A percentile compares a stretch with the other conserved stretches of the same genome.
phyloP scores from a whole-genome alignment of 2,888 invertebrate species.

The Drosophila borealis region DNA sequence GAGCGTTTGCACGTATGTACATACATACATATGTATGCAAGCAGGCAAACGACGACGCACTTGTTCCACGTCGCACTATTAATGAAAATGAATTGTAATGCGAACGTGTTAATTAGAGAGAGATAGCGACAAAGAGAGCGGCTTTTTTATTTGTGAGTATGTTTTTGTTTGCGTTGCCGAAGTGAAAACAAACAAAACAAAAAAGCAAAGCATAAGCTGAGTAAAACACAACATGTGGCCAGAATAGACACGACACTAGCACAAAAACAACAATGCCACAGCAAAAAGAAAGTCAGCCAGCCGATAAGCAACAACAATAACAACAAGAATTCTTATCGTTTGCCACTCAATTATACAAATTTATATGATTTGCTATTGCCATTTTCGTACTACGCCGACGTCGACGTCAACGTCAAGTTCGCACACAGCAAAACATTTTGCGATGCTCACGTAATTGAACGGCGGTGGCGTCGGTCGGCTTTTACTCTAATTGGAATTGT shows the following conservation, averaged over 20 bases:
- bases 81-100: constrained; percentile 76
- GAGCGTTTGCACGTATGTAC: constrained; percentile 3
- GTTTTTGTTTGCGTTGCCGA: constrained; percentile 35
- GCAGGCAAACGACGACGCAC: constrained; percentile 37
- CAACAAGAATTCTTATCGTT: constrained; percentile 62
- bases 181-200: constrained; percentile 62
- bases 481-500: constrained; percentile 79
- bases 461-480: constrained; percentile 46
- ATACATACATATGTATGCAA: neutral
- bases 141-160: constrained; percentile 11
- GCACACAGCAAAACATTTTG: constrained; percentile 27
- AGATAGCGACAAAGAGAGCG: constrained; percentile 29
- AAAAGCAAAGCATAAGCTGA: constrained; percentile 36
- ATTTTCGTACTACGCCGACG: constrained; percentile 23
- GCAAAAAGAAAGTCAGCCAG: constrained; percentile 54
- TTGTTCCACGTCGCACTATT: constrained; percentile 68
- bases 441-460: constrained; percentile 71
- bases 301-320: constrained; percentile 28
- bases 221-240: constrained; percentile 45
- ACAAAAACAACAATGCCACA: constrained; percentile 14
- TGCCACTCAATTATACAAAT: constrained; percentile 73
- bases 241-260: constrained; percentile 44
- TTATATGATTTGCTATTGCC: constrained; percentile 56
- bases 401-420: constrained; percentile 4
- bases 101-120: constrained; percentile 70